Evolutionary conservation across 2,113 vertebrate species (phyloP), one percentile per base, ranked within the genome.

Genomic region (Lates calcarifer): DNA sequence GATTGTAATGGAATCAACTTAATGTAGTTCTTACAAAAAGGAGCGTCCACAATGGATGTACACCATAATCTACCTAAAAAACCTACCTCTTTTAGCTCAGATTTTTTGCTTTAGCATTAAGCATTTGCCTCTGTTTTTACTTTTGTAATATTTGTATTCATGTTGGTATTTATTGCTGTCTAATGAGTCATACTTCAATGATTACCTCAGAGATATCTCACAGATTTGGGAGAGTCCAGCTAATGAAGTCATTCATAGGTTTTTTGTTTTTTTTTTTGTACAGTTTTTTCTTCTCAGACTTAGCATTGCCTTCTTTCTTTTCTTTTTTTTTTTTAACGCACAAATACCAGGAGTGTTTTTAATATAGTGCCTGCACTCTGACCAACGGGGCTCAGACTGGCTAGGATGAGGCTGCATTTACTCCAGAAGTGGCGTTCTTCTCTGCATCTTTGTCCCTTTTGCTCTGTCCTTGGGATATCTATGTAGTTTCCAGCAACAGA

Each of bases 121-220:
- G 93, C 91, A 92, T 91, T 93, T 94, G 92, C 93, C 91, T 94
- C 91, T 90, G 90, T 94, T 94, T 94, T 92, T 92, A 92, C 90
- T 94, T 94, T 94, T 94, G 90, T 94, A 93, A 94, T 94, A 94
- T 95, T 95, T 95, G 93, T 94, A 94, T 94, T 91, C 94, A 90
- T 95, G 93, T 95, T 94, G 93, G 89, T 95, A 95, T 95, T 95
- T 95, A 95, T 95, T 95, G 92, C 91, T 92, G 91, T 93, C 91
- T 93, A 94, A 94, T 95, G 91, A 92, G 91, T 94, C 93, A 94
- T 93, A 94, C 87, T 92, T 93, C 89, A 93, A 92, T 93, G 91
- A 95, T 94, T 93, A 95, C 95, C 95, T 95, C 95, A 95, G 89
- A 93, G 93, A 95, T 93, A 92, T 95, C 93, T 95, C 93, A 92